Percentiles rank a stretch among this genome's conserved stretches.
Conservation (phyloP, 1,140 invertebrate genomes). For the Diorhabda carinulata region DNA sequence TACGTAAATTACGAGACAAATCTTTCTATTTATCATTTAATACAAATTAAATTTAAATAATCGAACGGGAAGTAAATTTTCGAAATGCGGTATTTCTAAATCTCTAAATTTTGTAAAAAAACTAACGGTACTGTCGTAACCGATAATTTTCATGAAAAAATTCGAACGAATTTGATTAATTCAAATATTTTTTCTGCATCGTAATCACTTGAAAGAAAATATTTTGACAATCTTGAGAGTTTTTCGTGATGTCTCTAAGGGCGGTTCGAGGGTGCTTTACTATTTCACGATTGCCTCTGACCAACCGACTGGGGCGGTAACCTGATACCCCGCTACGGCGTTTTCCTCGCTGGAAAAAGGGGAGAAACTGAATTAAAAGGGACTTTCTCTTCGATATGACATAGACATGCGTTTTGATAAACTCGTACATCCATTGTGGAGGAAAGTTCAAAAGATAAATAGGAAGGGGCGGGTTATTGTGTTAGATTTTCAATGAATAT, state of each 20-base stretch:
- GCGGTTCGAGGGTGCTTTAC: background rate
- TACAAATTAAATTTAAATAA: too few species aligned
- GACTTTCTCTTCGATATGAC: background rate
- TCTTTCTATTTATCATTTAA: too few species aligned
- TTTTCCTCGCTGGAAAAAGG: background rate
- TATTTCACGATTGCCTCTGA: background rate
- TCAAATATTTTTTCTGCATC: too few species aligned
- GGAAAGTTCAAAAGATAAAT: background rate
- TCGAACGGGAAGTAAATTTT: too few species aligned
- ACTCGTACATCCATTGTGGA: background rate
- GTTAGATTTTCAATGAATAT: background rate
- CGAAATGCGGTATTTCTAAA: too few species aligned
- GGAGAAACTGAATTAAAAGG: constrained; percentile 1
- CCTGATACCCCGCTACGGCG: background rate
- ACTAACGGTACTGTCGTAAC: too few species aligned
- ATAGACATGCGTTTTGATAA: constrained; percentile 1
- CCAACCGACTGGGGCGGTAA: background rate
- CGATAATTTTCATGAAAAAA: too few species aligned
- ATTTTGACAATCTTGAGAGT: background rate
- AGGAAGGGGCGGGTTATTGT: background rate
- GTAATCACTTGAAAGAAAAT: background rate
- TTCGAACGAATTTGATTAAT: too few species aligned
- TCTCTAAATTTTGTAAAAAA: too few species aligned
- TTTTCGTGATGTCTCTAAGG: background rate
- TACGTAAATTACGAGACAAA: too few species aligned